A percentile compares a stretch with the other conserved stretches of the same genome.
Evolutionary conservation across 2,797 vertebrate species (phyloP).

Genomic region (Mus minutoides): DNA sequence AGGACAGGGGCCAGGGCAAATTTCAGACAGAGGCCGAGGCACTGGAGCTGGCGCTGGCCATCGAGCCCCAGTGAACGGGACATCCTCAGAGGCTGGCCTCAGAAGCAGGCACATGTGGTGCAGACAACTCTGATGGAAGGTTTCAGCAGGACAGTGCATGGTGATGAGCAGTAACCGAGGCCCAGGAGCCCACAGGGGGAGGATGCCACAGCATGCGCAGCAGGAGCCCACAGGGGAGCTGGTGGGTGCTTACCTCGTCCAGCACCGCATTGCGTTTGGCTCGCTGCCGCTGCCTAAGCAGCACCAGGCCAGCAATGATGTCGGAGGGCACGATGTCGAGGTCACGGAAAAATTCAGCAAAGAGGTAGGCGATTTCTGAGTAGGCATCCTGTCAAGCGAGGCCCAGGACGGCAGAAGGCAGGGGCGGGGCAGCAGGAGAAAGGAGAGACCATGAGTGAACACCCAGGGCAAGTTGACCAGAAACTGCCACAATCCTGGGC

Average conservation of each 20-base stretch:
- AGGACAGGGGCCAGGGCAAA: accelerated
- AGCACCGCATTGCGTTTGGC: slow-evolving; percentile 95
- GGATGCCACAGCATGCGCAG: not conserved
- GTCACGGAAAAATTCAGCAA: slow-evolving; percentile 99
- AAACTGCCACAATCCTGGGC: accelerated
- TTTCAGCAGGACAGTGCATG: not conserved
- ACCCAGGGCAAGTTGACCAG: not conserved
- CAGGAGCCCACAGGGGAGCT: accelerated
- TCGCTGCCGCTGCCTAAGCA: slow-evolving; percentile 97
- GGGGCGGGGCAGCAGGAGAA: slow-evolving; percentile 48
- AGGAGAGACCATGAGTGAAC: not conserved
- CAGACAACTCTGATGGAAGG: not conserved
- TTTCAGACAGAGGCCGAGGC: not conserved
- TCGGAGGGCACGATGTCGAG: slow-evolving; percentile 99
- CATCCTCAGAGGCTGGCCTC: not conserved
- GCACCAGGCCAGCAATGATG: slow-evolving; percentile 98
- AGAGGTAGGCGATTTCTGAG: slow-evolving; percentile 98
- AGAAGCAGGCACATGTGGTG: not conserved
- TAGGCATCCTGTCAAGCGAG: slow-evolving; percentile 93
- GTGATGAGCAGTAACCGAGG: not conserved
- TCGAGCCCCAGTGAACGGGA: not conserved
- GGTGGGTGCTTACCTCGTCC: slow-evolving; percentile 91
- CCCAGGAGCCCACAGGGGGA: no score
- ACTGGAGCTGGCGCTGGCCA: accelerated
- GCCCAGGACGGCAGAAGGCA: slow-evolving; percentile 20